Conservation (phyloP, 2,888 invertebrate species). For the Actias luna region DNA sequence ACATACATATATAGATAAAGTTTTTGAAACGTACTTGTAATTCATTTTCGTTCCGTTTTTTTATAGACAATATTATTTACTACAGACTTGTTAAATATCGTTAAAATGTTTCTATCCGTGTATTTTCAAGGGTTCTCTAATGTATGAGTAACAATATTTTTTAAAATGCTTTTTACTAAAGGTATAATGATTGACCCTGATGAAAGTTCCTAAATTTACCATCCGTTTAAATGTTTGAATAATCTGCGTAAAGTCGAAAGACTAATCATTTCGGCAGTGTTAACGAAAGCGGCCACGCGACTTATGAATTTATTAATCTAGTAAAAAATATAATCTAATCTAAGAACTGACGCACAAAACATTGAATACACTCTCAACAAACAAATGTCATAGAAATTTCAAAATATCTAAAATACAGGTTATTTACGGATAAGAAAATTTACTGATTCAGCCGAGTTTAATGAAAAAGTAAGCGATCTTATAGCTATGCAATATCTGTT, state of each 20-base stretch:
- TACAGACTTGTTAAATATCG: not conserved
- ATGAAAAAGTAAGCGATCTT: too few relatives aligned
- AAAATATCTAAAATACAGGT: not conserved
- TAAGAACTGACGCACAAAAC: not conserved
- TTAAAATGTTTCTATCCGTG: not conserved
- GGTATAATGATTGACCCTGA: not conserved
- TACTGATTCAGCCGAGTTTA: too few relatives aligned
- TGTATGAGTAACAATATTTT: not conserved
- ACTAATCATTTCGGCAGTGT: not conserved
- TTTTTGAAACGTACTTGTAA: not conserved
- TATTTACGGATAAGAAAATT: not conserved
- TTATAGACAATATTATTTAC: too few relatives aligned
- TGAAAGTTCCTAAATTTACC: slow-evolving; percentile 3
- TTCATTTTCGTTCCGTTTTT: too few relatives aligned
- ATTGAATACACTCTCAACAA: not conserved
- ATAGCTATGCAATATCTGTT: too few relatives aligned
- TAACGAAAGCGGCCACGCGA: not conserved
- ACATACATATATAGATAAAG: too few relatives aligned
- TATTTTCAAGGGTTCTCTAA: not conserved
- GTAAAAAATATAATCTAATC: not conserved
- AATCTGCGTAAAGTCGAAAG: not conserved
- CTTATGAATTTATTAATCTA: slow-evolving; percentile 1
- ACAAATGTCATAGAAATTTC: not conserved
- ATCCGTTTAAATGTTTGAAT: not conserved
- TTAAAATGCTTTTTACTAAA: not conserved